Base-by-base conservation (phyloP, 2,113 vertebrate species). In the Lathamus discolor region DNA sequence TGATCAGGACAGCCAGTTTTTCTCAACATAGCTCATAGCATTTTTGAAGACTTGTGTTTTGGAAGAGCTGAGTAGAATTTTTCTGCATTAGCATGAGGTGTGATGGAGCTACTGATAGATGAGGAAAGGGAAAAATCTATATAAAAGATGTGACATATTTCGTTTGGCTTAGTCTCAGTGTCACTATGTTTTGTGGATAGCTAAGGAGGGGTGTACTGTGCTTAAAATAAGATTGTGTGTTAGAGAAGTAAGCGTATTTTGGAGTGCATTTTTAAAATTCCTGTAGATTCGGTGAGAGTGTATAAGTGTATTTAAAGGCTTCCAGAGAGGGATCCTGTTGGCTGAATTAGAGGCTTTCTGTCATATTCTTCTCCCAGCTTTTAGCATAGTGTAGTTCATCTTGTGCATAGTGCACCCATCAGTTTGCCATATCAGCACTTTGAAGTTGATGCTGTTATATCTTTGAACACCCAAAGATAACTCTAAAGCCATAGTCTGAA, bases 61-160 rank as follows among this genome's bases (percentile, higher is more conserved):
- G 57, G 79, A 95, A 88, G 72, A 88, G 44, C 82, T 17, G 35
- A 83, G 46, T 75, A 75, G 52, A 80, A 54, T 72, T 93, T 91
- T 85, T 91, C 46, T 94, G 63, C 77, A 51, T 93, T 88, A 83
- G 85, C 69, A 77, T 77, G 75, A 92, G 51, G 66, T 86, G 77
- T 72, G 55, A 51, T 84, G 48, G 28, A 95, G 29, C 66, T 78
- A 24, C 48, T 75, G 69, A 48, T 92, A 83, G 72, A 59, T 91
- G 86, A 82, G 48, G 66, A 93, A 73, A 44, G 55, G 43, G 33
- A 83, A 81, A 57, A 92, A 78, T n/a, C 46, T 91, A 0, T 91
- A 9, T 84, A 73, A 51, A 91, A 80, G 49, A 82, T 22, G 54
- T 84, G 82, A 84, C 77, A 79, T 72, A 57, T 79, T 84, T 77